A percentile compares a stretch with the other conserved stretches of the same genome.
phyloP scores from a whole-genome alignment of 1,140 invertebrate species.

The Coelopa frigida region DNA sequence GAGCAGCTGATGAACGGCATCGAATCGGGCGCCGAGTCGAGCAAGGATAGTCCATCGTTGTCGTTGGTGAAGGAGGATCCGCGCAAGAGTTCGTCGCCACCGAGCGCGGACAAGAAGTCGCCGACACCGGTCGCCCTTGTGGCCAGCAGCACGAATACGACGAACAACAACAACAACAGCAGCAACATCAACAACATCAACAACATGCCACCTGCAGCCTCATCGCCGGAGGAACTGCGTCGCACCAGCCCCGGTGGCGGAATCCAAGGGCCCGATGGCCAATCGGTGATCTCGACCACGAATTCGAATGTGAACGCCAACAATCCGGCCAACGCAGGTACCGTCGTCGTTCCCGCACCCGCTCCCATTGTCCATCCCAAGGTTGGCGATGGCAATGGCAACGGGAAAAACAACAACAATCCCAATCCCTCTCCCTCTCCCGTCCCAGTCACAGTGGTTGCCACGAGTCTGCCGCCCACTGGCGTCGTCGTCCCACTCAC shows the following conservation, averaged over 20 bases:
- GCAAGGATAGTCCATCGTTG: background rate
- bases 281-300: background rate
- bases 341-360: conserved; percentile 11
- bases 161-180: conserved; percentile 9
- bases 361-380: conserved; percentile 6
- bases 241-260: conserved; percentile 13
- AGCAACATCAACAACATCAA: conserved; percentile 26
- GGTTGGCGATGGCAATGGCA: background rate
- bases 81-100: conserved; percentile 20
- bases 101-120: conserved; percentile 26
- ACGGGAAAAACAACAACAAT: conserved; percentile 10
- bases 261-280: conserved; percentile 6
- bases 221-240: background rate
- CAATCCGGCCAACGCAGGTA: conserved; percentile 3
- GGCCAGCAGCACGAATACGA: conserved; percentile 17
- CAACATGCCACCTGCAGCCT: conserved; percentile 21
- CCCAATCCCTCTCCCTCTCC: conserved; percentile 1
- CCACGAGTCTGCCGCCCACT: background rate
- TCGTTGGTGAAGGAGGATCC: conserved; percentile 21
- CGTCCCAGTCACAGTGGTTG: background rate
- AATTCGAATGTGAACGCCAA: conserved; percentile 24
- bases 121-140: conserved; percentile 18
- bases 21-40: conserved; percentile 24
- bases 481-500: background rate
- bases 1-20: conserved; percentile 27